Evolutionary conservation across 1,140 invertebrate species (phyloP).

Genomic region (Brachystomella parvula): DNA sequence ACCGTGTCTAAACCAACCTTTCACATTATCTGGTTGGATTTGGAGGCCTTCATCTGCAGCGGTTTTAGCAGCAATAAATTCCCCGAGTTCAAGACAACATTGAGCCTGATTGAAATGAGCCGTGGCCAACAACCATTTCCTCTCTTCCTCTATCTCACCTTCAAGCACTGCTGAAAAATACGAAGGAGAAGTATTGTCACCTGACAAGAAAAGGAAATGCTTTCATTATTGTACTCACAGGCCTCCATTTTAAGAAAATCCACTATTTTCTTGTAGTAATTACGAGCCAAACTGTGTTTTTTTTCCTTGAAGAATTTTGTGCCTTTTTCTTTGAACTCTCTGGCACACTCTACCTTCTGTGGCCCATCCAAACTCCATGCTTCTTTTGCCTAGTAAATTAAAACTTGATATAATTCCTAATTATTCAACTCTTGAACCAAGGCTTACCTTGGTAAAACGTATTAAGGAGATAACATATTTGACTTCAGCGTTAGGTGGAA

Average conservation of each 20-base stretch:
- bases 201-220: neutral
- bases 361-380: slow-evolving; percentile 68
- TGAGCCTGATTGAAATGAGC: slow-evolving; percentile 76
- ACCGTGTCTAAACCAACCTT: slow-evolving; percentile 81
- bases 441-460: slow-evolving; percentile 68
- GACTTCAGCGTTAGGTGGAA: slow-evolving; percentile 70
- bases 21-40: slow-evolving; percentile 70
- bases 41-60: slow-evolving; percentile 63
- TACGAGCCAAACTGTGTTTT: slow-evolving; percentile 71
- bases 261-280: slow-evolving; percentile 74
- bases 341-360: slow-evolving; percentile 73
- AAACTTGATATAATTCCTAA: slow-evolving; percentile 6
- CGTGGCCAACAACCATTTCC: slow-evolving; percentile 59
- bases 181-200: neutral
- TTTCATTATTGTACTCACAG: too few relatives aligned
- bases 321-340: slow-evolving; percentile 80
- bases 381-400: slow-evolving; percentile 53
- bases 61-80: slow-evolving; percentile 62
- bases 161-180: slow-evolving; percentile 44
- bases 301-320: slow-evolving; percentile 78
- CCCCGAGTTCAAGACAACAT: slow-evolving; percentile 66
- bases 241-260: slow-evolving; percentile 49
- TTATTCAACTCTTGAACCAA: neutral
- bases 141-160: slow-evolving; percentile 48
- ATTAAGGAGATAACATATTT: slow-evolving; percentile 73